phyloP scores from a whole-genome alignment of 2,113 vertebrate genomes.

The Ariopsis seemanni region DNA sequence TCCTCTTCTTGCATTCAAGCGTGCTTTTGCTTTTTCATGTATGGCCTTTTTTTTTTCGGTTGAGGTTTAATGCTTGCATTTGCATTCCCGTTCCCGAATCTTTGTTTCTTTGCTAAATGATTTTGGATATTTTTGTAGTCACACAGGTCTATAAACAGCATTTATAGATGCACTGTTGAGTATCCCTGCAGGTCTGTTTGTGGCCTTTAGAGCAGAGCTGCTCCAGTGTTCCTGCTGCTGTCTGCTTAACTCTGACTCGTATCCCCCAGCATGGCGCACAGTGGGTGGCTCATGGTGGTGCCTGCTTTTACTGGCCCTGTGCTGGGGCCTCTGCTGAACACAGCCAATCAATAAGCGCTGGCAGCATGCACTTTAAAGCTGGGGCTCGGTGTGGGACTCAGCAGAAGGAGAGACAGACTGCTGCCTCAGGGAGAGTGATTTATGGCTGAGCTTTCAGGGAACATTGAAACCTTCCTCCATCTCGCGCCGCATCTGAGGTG shows the following conservation, averaged over 20 bases:
- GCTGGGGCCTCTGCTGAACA: conserved; percentile 18
- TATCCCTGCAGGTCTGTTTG: conserved; percentile 16
- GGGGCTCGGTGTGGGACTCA: background rate
- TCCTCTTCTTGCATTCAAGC: background rate
- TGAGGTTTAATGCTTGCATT: background rate
- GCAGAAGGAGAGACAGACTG: conserved; percentile 47
- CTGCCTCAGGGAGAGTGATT: conserved; percentile 40
- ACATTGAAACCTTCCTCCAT: conserved; percentile 14
- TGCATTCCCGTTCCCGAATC: background rate
- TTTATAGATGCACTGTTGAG: background rate
- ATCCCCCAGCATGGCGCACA: conserved; percentile 33
- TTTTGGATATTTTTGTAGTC: background rate
- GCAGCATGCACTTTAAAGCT: conserved; percentile 18
- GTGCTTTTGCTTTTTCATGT: background rate
- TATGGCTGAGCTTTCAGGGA: conserved; percentile 32
- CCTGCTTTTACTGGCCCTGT: conserved; percentile 23
- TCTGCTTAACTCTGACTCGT: conserved; percentile 39
- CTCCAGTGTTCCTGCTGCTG: conserved; percentile 24
- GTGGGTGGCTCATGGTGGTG: background rate
- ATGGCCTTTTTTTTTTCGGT: background rate
- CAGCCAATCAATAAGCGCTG: conserved; percentile 31
- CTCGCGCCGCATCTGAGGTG: background rate
- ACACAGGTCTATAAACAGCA: background rate
- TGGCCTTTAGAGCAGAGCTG: conserved; percentile 16
- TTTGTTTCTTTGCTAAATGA: background rate